Evolutionary conservation across 2,797 vertebrate species (phyloP).

Genomic region (Lagocephalus sceleratus): DNA sequence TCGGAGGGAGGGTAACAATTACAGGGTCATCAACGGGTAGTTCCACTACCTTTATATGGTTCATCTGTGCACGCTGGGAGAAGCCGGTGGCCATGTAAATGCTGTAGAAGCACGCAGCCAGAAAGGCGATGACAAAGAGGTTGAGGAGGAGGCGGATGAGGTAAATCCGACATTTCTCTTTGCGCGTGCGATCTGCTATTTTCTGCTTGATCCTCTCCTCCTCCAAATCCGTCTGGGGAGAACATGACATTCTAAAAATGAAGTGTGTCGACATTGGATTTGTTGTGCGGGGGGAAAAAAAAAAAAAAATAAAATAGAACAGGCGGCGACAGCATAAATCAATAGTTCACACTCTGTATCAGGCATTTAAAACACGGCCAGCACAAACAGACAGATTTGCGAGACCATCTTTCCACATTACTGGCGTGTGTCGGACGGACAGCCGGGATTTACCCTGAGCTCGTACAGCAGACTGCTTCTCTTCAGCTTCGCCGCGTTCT

Average conservation of each 20-base stretch:
- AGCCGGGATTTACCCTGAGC: conserved; percentile 77
- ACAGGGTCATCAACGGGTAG: neutral
- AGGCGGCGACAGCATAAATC: neutral
- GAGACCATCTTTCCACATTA: neutral
- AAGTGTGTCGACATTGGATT: neutral
- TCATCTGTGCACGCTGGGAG: conserved; percentile 79
- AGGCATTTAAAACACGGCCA: too few relatives aligned
- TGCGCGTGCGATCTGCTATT: conserved; percentile 81
- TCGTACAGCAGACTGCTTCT: conserved; percentile 87
- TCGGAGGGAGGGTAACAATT: neutral
- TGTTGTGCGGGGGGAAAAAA: too few relatives aligned
- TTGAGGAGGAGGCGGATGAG: conserved; percentile 83
- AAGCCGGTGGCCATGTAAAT: conserved; percentile 87
- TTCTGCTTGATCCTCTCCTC: conserved; percentile 89
- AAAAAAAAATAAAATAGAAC: neutral
- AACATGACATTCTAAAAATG: conserved; percentile 2
- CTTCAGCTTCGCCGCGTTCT: conserved; percentile 78
- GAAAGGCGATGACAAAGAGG: conserved; percentile 81
- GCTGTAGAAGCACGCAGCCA: conserved; percentile 87
- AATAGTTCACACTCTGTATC: too few relatives aligned
- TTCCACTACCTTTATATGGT: conserved; percentile 42
- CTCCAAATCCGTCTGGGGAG: conserved; percentile 85
- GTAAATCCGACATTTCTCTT: conserved; percentile 84
- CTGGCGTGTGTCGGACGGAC: neutral
- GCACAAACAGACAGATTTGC: too few relatives aligned